phyloP scores from a whole-genome alignment of 2,113 vertebrate species.

The Pseudopodoces humilis region DNA sequence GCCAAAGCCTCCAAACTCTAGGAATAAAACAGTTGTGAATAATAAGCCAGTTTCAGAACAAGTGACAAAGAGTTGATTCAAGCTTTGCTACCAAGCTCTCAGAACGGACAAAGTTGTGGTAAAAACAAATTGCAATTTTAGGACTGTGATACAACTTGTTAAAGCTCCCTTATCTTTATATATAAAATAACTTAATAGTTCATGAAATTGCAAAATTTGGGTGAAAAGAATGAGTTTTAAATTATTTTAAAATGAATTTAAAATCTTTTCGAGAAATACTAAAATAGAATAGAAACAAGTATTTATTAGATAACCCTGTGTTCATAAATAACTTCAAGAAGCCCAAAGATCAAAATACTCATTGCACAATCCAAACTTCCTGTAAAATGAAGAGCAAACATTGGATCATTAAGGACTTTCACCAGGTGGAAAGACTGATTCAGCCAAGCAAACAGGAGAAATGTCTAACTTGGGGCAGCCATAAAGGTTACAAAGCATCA shows the following conservation, averaged over 20 bases:
- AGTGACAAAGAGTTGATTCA: not conserved
- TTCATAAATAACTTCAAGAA: not conserved
- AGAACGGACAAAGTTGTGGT: not conserved
- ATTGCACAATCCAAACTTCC: conserved; percentile 4
- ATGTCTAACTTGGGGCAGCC: not conserved
- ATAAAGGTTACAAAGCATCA: not conserved
- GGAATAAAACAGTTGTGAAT: not conserved
- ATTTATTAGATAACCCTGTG: not conserved
- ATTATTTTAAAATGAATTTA: not conserved
- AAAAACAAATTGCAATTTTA: not conserved
- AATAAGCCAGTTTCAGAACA: not conserved
- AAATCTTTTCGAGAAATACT: not conserved
- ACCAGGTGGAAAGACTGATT: not conserved
- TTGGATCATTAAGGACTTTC: not conserved
- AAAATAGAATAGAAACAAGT: not conserved
- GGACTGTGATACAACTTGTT: not conserved
- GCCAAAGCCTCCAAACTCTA: conserved; percentile 98
- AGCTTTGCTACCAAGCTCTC: not conserved
- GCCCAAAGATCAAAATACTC: not conserved
- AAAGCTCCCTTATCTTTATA: not conserved
- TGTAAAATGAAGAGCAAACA: not conserved
- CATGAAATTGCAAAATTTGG: not conserved
- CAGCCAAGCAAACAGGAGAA: not conserved
- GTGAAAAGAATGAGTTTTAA: accelerated
- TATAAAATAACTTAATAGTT: not conserved